Evolutionary conservation across 1,140 invertebrate species (phyloP), one percentile per base, ranked within the genome.

Genomic region (Zaprionus taronus): DNA sequence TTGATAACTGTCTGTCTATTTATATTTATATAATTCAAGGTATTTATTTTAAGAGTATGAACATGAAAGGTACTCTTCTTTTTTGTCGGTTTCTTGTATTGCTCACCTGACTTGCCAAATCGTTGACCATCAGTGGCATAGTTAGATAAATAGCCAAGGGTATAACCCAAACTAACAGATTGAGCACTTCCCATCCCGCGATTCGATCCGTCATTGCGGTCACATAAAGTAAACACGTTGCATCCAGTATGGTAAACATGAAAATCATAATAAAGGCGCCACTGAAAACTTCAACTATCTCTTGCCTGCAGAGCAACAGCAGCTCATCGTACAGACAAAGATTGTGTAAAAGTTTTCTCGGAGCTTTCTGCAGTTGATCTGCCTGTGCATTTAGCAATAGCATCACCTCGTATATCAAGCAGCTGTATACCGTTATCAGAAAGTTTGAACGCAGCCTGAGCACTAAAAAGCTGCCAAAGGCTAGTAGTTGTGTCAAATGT

Each of bases 61-160:
- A 24, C 4, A 24, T 24, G 3, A 24, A 24, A 24, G 2, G 3
- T 24, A 24, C 22, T 24, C 22, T 26, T 31, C 1, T 31, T 26
- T 5, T 6, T 26, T 5, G 26, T 26, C 1, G 22, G 22, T 15
- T 41, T 49, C 9, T 22, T 4, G 5, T 49, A 17, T 17, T 9
- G 62, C 68, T 71, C 58, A 71, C 73, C 73, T 64, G 51, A n/a
- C 20, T 51, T 6, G 17, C 2, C 15, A 76, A 31, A 17, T 47
- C 60, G 15, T 76, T 76, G 36, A 44, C 9, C 15, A 34, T 11
- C 26, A 77, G 20, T 4, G 74, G 70, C 56, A 77, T 28, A 12
- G 1, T 12, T 2, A 57, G 9, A 24, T 67, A 77, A 11, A 66
- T 6, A 9, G 5, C 3, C 17, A 67, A 1, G 6, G 63, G 62